A percentile compares a stretch with the other conserved stretches of the same genome.
These are phyloP conservation scores for Mormyrops boulengeri DNA, from an alignment of 2,797 vertebrate genomes.

Conservation along the genomic window DNA sequence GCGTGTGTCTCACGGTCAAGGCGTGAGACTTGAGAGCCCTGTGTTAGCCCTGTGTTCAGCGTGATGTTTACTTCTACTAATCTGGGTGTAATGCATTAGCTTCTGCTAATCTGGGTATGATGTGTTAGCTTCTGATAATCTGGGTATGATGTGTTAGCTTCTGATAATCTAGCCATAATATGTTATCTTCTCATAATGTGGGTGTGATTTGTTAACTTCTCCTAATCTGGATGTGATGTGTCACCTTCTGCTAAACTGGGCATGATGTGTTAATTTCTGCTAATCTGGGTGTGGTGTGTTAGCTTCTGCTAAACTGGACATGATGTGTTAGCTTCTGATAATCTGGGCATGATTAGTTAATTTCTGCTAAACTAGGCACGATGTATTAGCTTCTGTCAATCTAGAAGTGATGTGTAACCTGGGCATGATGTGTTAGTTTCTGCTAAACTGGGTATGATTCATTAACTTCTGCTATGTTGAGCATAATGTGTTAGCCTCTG, in stretches of 20 bases:
- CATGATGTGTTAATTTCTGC: background rate
- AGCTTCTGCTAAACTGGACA: background rate
- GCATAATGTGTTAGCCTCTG: no score
- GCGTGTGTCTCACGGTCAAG: background rate
- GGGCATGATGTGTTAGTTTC: no score
- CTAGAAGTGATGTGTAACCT: no score
- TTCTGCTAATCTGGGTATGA: no score
- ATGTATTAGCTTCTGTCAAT: no score
- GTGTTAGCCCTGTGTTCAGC: background rate
- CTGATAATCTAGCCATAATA: no score
- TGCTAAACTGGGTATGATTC: no score
- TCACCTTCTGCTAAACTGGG: background rate
- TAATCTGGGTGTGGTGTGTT: background rate
- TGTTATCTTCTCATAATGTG: no score
- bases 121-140: no score
- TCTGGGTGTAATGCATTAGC: background rate
- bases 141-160: no score
- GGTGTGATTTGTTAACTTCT: background rate
- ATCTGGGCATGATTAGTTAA: background rate
- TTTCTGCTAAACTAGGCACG: background rate
- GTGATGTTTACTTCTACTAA: background rate
- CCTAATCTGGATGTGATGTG: background rate
- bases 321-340: background rate
- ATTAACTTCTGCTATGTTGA: no score
- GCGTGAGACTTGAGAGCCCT: background rate